Conservation (phyloP, 2,888 invertebrate genomes). For the Andrena chrysosceles region DNA sequence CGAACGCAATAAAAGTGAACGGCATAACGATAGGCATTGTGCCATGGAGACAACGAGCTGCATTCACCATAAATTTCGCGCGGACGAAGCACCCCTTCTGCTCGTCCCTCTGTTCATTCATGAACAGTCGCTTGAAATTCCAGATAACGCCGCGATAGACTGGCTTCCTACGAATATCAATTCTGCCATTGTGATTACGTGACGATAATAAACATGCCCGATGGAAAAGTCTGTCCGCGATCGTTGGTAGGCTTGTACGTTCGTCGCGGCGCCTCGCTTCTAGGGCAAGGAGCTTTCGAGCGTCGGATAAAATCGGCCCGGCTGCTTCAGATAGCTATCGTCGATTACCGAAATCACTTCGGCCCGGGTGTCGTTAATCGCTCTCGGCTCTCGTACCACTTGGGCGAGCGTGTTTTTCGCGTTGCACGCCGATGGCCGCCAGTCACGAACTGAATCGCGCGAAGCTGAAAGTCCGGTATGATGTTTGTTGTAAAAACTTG, state of each 20-base stretch:
- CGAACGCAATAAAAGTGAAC: constrained; percentile 28
- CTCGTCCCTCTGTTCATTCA: constrained; percentile 14
- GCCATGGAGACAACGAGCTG: constrained; percentile 52
- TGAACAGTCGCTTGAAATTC: constrained; percentile 35
- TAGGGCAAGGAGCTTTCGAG: background rate
- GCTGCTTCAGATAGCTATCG: background rate
- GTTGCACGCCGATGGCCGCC: constrained; percentile 4
- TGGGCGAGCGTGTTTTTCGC: background rate
- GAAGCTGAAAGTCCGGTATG: constrained; percentile 40
- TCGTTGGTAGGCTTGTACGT: background rate
- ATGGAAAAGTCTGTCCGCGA: constrained; percentile 40
- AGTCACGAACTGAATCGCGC: constrained; percentile 18
- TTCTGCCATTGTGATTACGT: constrained; percentile 25
- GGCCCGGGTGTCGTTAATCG: background rate
- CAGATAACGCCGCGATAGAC: constrained; percentile 11
- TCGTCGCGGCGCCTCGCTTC: background rate
- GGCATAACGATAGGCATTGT: constrained; percentile 58
- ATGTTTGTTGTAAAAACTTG: background rate
- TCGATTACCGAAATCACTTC: background rate
- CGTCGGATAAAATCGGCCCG: background rate
- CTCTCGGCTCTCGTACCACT: background rate
- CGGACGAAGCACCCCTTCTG: constrained; percentile 23
- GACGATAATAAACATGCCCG: constrained; percentile 24
- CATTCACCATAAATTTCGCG: constrained; percentile 47
- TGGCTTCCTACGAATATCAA: constrained; percentile 33